Evolutionary conservation across 2,888 invertebrate genomes (phyloP).

Genomic region (Rugalucina vietnamica): DNA sequence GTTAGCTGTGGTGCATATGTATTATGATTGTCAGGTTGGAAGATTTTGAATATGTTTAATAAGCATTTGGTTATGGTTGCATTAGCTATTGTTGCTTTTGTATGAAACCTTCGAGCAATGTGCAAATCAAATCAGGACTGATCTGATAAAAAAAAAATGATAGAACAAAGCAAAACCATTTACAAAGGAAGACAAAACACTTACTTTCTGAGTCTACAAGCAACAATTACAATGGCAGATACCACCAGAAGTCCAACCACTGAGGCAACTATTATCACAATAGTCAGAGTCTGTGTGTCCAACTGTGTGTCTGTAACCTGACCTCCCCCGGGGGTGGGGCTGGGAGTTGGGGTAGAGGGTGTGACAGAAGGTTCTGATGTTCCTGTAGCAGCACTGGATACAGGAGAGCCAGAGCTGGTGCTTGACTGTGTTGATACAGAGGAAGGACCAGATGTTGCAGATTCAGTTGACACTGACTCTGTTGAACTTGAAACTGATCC

Average conservation of each 20-base stretch:
- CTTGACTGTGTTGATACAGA: background rate
- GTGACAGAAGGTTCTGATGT: background rate
- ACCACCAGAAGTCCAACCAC: constrained; percentile 12
- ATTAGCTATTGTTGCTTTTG: too few species aligned
- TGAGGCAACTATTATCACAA: constrained; percentile 19
- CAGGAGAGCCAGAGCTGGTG: background rate
- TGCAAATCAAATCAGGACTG: too few species aligned
- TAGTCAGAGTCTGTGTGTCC: constrained; percentile 4
- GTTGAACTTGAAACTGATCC: background rate
- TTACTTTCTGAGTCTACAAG: constrained; percentile 21
- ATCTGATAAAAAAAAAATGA: too few species aligned
- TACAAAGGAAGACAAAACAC: background rate
- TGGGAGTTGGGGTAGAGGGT: background rate
- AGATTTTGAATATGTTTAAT: too few species aligned
- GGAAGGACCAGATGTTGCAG: background rate
- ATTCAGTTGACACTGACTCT: background rate
- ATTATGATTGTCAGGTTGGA: too few species aligned
- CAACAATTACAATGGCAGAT: constrained; percentile 14
- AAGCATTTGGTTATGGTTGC: too few species aligned
- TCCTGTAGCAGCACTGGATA: background rate
- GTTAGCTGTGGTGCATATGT: too few species aligned
- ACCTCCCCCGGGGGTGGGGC: background rate
- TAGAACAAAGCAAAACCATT: background rate
- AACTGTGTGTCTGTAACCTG: background rate
- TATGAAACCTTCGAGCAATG: too few species aligned